These are phyloP conservation scores for Coelopa pilipes DNA, from an alignment of 2,888 invertebrate genomes.

Conservation along the genomic window DNA sequence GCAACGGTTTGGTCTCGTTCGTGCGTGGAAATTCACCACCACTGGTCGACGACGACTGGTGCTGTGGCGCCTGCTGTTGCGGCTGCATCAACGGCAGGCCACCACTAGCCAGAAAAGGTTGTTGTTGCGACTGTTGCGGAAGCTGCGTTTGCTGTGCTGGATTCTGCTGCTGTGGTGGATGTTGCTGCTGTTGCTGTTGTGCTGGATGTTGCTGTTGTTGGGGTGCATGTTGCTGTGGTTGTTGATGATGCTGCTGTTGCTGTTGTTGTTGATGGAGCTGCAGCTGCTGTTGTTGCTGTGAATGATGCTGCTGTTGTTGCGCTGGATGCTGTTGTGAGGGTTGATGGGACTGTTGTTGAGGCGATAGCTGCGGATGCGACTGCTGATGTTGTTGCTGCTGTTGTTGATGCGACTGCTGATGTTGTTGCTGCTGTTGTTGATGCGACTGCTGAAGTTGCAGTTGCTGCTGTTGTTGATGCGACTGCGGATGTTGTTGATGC, in stretches of 20 bases:
- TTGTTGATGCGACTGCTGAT: no score
- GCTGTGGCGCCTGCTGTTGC: slow-evolving; percentile 16
- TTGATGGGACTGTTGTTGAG: no score
- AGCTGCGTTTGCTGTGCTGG: slow-evolving; percentile 36
- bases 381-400: no score
- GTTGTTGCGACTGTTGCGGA: slow-evolving; percentile 34
- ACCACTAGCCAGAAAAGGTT: slow-evolving; percentile 15
- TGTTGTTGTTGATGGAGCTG: no score
- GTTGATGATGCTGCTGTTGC: no score
- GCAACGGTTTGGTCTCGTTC: slow-evolving; percentile 1
- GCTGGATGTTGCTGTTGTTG: slow-evolving; percentile 30
- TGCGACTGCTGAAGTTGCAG: no score
- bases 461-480: no score
- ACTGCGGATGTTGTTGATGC: background rate
- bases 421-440: no score
- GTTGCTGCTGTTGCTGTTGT: slow-evolving; percentile 33
- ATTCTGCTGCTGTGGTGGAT: slow-evolving; percentile 40
- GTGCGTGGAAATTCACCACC: background rate
- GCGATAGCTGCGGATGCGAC: no score
- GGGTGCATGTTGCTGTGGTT: background rate
- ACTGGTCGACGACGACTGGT: no score
- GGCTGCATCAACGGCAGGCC: background rate
- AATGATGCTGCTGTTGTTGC: background rate
- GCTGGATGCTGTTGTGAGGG: no score
- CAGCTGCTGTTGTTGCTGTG: no score